A percentile compares a stretch with the other conserved stretches of the same genome.
Conservation (phyloP, 2,888 invertebrate genomes). For the Choristoneura rosaceana region DNA sequence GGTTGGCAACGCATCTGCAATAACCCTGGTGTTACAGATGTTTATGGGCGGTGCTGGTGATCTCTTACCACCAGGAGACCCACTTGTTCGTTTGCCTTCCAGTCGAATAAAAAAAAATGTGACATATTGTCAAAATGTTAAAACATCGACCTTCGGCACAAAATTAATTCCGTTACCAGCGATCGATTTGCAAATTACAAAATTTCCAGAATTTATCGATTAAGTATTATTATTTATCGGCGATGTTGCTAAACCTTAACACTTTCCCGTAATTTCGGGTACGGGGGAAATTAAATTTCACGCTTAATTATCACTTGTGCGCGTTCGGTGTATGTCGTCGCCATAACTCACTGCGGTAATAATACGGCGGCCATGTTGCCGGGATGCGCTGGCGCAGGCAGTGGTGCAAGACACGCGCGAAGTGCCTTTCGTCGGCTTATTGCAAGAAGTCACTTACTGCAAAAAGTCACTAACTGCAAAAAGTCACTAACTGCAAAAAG, state of each 20-base stretch:
- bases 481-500: no score
- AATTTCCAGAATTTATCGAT: constrained; percentile 36
- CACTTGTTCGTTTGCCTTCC: no score
- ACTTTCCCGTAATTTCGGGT: constrained; percentile 61
- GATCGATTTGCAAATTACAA: constrained; percentile 27
- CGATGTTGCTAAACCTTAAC: constrained; percentile 39
- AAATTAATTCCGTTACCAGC: constrained; percentile 5
- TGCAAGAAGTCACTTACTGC: no score
- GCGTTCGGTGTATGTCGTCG: constrained; percentile 70
- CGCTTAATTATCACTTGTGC: constrained; percentile 79
- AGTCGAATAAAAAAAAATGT: no score
- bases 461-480: no score
- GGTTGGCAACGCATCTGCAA: no score
- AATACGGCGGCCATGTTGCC: constrained; percentile 68
- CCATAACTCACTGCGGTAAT: constrained; percentile 80
- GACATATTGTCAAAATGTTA: neutral
- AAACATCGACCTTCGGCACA: neutral
- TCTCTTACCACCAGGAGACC: no score
- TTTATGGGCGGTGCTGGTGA: no score
- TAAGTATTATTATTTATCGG: constrained; percentile 14
- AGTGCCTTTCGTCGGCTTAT: no score
- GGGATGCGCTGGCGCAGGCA: constrained; percentile 68
- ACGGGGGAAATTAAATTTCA: constrained; percentile 77
- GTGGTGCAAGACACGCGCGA: constrained; percentile 50
- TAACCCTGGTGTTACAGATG: no score